Conservation (phyloP, 53 echinoderm and acorn worm genomes). For the Astropecten irregularis region DNA sequence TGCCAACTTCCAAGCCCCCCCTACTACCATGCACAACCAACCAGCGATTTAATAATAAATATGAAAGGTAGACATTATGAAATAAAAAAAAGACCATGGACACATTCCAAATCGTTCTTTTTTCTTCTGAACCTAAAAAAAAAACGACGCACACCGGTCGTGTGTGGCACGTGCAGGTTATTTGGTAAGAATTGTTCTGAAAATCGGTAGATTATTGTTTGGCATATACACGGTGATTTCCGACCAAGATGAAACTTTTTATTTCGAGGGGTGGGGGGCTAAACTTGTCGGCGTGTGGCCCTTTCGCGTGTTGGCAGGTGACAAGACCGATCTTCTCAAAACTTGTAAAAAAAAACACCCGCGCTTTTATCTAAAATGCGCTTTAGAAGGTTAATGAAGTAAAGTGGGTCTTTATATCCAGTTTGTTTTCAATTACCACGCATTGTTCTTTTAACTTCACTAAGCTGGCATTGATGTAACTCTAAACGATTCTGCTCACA, state of each 20-base stretch:
- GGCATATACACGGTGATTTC: slow-evolving; percentile 31
- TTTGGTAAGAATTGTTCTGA: slow-evolving; percentile 6
- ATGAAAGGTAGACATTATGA: too few relatives aligned
- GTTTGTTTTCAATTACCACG: too few relatives aligned
- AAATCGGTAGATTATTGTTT: slow-evolving; percentile 37
- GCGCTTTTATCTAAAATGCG: too few relatives aligned
- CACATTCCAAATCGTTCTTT: slow-evolving; percentile 22
- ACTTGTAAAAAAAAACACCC: too few relatives aligned
- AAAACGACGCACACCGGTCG: slow-evolving; percentile 7
- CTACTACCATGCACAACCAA: not conserved
- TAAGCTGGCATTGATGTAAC: too few relatives aligned
- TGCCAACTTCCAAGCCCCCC: not conserved
- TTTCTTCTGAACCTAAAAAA: too few relatives aligned
- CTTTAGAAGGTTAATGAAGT: too few relatives aligned
- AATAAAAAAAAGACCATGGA: not conserved
- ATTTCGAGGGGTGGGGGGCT: not conserved
- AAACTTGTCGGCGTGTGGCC: not conserved
- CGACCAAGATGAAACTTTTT: slow-evolving; percentile 21
- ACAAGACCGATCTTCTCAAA: too few relatives aligned
- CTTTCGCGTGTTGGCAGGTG: slow-evolving; percentile 36
- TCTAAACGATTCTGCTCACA: too few relatives aligned
- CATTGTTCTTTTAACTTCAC: too few relatives aligned
- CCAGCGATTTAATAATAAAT: too few relatives aligned
- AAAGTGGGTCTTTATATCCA: too few relatives aligned
- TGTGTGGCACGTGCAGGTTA: slow-evolving; percentile 33